A percentile compares a stretch with the other conserved stretches of the same genome.
Evolutionary conservation across 2,888 invertebrate species (phyloP).

Genomic region (Seira musarum): DNA sequence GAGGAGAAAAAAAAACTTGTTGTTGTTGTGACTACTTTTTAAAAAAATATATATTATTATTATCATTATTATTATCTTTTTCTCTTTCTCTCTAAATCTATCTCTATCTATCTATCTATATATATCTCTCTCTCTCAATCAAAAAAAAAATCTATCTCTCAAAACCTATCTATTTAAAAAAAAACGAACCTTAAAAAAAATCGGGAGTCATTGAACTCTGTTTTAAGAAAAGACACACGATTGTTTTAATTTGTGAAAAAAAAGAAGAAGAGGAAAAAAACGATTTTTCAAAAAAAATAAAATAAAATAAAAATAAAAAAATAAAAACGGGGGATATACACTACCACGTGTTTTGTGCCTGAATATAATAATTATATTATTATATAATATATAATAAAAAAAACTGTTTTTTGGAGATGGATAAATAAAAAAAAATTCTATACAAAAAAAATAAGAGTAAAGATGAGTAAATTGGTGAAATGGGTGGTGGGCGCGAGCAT

Average conservation of each 20-base stretch:
- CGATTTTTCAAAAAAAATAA: neutral
- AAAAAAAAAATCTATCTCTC: neutral
- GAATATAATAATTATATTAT: too few species aligned
- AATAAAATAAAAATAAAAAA: conserved; percentile 14
- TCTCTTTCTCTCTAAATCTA: too few species aligned
- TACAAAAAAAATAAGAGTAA: neutral
- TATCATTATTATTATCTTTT: too few species aligned
- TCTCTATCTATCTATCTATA: too few species aligned
- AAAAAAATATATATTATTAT: too few species aligned
- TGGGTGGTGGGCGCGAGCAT: neutral
- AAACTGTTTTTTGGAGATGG: neutral
- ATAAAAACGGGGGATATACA: too few species aligned
- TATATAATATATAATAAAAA: conserved; percentile 1
- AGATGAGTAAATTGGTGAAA: neutral
- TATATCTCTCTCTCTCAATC: too few species aligned
- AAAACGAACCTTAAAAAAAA: conserved; percentile 19
- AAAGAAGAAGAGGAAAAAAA: conserved; percentile 2
- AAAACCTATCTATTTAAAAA: neutral
- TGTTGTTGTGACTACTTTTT: too few species aligned
- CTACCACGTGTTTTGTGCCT: conserved; percentile 25
- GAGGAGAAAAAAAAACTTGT: too few species aligned
- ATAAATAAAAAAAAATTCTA: neutral
- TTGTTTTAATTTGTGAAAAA: too few species aligned
- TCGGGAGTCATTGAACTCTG: too few species aligned
- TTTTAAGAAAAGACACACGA: too few species aligned